phyloP scores from a whole-genome alignment of 2,797 vertebrate genomes.

The Nasua narica region DNA sequence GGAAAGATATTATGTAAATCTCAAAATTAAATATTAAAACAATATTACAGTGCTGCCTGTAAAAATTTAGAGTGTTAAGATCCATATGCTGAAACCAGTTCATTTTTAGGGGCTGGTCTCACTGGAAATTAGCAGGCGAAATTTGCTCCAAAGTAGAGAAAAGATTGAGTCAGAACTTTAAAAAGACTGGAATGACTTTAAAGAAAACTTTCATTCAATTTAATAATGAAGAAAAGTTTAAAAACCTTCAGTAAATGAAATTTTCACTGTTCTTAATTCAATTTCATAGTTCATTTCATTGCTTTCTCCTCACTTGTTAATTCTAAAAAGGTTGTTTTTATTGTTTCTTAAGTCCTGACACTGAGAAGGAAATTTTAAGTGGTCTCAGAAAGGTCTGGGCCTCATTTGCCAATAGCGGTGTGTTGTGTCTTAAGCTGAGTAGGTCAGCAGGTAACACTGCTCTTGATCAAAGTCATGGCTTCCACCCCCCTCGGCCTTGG shows the following conservation, averaged over 20 bases:
- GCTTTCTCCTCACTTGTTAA: conserved; percentile 20
- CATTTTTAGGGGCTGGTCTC: conserved; percentile 70
- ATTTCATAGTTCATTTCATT: conserved; percentile 46
- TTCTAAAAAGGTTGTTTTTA: conserved; percentile 34
- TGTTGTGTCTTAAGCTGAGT: not conserved
- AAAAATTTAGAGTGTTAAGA: conserved; percentile 71
- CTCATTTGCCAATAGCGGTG: not conserved
- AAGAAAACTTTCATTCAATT: conserved; percentile 58
- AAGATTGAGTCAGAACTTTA: conserved; percentile 57
- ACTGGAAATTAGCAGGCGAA: conserved; percentile 66
- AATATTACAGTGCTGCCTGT: conserved; percentile 72
- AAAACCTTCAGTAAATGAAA: conserved; percentile 49
- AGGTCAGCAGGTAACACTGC: not conserved
- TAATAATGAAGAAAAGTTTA: conserved; percentile 55
- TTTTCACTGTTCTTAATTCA: conserved; percentile 58
- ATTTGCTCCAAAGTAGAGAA: conserved; percentile 47
- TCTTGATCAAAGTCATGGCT: not conserved
- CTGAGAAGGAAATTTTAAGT: not conserved
- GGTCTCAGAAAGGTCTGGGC: not conserved
- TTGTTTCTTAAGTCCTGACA: conserved; percentile 13
- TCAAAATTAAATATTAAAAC: conserved; percentile 81
- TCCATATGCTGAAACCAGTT: conserved; percentile 67
- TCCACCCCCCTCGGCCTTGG: not conserved
- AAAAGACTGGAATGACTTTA: conserved; percentile 58
- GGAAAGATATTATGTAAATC: conserved; percentile 80